Evolutionary conservation across 2,113 vertebrate species (phyloP).

Genomic region (Emydocephalus ijimae): DNA sequence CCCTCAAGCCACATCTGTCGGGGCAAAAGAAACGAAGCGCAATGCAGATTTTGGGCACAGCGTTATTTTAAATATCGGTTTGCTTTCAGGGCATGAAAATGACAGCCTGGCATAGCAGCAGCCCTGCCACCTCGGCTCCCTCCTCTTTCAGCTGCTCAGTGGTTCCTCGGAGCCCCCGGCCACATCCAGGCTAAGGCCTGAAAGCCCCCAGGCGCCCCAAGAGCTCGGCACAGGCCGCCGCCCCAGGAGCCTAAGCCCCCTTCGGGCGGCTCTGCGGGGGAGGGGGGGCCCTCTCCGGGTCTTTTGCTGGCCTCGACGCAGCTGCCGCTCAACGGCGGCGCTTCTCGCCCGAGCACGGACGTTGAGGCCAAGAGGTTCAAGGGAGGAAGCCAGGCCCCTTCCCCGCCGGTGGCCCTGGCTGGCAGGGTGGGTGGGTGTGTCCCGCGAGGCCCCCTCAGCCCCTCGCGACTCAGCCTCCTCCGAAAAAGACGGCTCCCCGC

Average conservation of each 20-base stretch:
- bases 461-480: neutral
- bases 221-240: too few relatives aligned
- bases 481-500: too few relatives aligned
- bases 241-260: too few relatives aligned
- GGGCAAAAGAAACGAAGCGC: neutral
- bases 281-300: too few relatives aligned
- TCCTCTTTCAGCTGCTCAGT: neutral
- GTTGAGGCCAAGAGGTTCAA: accelerated
- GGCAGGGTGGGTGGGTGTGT: too few relatives aligned
- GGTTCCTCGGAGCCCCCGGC: too few relatives aligned
- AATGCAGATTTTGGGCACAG: neutral
- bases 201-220: too few relatives aligned
- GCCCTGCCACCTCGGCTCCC: neutral
- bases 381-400: neutral
- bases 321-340: neutral
- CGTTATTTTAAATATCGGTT: neutral
- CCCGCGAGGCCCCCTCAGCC: too few relatives aligned
- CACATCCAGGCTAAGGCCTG: too few relatives aligned
- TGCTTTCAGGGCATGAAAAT: neutral
- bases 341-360: neutral
- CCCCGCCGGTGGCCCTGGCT: neutral
- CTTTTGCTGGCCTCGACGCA: too few relatives aligned
- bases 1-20: neutral
- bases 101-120: neutral
- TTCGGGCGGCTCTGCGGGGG: too few relatives aligned